phyloP scores from a whole-genome alignment of 2,113 vertebrate species.

The Meriones unguiculatus region DNA sequence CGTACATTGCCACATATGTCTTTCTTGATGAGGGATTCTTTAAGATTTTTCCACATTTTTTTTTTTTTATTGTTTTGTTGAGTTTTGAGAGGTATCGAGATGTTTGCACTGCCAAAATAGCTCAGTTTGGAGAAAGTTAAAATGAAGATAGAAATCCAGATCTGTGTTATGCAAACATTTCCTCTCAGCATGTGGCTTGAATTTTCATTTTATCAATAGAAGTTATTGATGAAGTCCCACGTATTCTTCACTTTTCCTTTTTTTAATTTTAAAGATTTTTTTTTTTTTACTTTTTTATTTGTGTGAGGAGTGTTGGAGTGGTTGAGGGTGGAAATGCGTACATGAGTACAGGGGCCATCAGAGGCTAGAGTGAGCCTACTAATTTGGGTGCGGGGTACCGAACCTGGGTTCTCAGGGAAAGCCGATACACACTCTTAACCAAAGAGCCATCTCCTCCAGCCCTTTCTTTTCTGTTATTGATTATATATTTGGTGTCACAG shows the following conservation, averaged over 20 bases:
- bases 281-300: not conserved
- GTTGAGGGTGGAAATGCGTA: not conserved
- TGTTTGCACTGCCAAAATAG: not conserved
- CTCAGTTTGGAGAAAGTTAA: not conserved
- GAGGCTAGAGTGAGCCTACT: not conserved
- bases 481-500: not conserved
- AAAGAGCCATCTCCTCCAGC: not conserved
- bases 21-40: constrained; percentile 3
- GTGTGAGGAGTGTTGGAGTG: no score
- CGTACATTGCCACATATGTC: not conserved
- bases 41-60: not conserved
- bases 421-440: not conserved
- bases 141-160: not conserved
- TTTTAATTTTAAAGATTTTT: not conserved
- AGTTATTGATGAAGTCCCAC: not conserved
- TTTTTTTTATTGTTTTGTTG: constrained; percentile 34
- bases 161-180: not conserved
- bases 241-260: not conserved
- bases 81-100: constrained; percentile 18
- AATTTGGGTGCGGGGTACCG: no score
- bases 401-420: not conserved
- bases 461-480: not conserved
- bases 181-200: not conserved
- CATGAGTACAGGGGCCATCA: not conserved
- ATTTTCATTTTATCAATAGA: constrained; percentile 8